Base-by-base conservation (phyloP, 2,888 invertebrate genomes). In the Chaetogeoica ovagalla region DNA sequence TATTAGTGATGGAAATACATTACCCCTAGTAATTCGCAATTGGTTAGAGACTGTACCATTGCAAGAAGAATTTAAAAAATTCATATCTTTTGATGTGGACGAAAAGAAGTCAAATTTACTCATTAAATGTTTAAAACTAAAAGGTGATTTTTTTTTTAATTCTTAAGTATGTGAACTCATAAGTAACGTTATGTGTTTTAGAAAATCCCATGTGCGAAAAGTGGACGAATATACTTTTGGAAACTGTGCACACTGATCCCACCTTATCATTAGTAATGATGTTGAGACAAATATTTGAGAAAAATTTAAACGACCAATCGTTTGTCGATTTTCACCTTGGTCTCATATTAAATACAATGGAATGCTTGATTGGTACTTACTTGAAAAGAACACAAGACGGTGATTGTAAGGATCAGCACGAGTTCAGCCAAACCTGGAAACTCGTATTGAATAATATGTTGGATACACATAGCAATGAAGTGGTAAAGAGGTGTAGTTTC, bases 221-320 rank as follows among this genome's bases (percentile, higher is more conserved):
- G 17, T 79, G 79, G 79, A 79, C 63, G 19, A 79, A 71, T 55
- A 13, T 71, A 30, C 79, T 79, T 63, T 70, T 79, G 23, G 57
- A 71, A 62, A 65, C 63, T n/a, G 79, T 79, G 37, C 39, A 70
- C 15, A 65, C 60, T 65, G 71, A 79, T 30, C 79, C 79, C 11
- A 79, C 55, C 5, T 55, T 63, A 17, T n/a, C 79, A 0, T 43
- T 79, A 57, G 43, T 79, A 15, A 71, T 57, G 11, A 79, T 79
- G 70, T 23, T 79, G n/a, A 71, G 70, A 71, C 79, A 71, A 65
- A 79, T 79, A 79, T 79, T 79, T 79, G 79, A 79, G n/a, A 79
- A 71, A 43, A 79, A 79, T n/a, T 79, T 79, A 43, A 71, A 19
- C 19, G 79, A 79, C 15, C 37, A 63, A 6, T 62, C n/a, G 15